These are phyloP conservation scores for Popillia japonica DNA, from an alignment of 1,140 invertebrate genomes.

Conservation along the genomic window DNA sequence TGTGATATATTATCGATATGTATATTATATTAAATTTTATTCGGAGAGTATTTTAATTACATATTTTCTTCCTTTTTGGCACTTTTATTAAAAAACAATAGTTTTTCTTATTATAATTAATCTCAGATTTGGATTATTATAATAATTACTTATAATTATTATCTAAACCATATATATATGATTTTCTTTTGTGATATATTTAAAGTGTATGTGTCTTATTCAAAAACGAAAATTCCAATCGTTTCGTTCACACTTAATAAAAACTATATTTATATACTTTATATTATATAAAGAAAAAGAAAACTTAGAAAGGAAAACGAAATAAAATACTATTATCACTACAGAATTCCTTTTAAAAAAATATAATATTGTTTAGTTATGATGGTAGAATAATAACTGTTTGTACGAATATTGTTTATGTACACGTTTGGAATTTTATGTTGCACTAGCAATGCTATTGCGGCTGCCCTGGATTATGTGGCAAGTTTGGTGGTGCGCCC, in stretches of 20 bases:
- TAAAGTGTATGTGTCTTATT: not conserved
- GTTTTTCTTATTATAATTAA: not conserved
- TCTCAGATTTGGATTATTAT: not conserved
- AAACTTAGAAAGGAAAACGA: conserved; percentile 45
- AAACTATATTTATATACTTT: conserved; percentile 1
- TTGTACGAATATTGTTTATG: conserved; percentile 55
- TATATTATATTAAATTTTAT: conserved; percentile 4
- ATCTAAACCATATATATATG: conserved; percentile 23
- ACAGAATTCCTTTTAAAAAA: conserved; percentile 58
- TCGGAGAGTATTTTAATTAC: not conserved
- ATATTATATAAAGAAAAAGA: conserved; percentile 18
- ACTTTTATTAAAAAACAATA: conserved; percentile 8
- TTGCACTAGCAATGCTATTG: conserved; percentile 60
- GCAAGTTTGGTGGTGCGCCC: conserved; percentile 60
- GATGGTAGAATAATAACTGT: conserved; percentile 46
- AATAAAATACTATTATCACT: conserved; percentile 52
- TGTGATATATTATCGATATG: conserved; percentile 10
- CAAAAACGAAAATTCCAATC: conserved; percentile 1
- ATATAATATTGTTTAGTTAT: conserved; percentile 56
- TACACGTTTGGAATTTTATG: conserved; percentile 52
- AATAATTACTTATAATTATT: not conserved
- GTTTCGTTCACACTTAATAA: conserved; percentile 4
- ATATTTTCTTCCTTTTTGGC: not conserved
- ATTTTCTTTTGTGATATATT: not conserved
- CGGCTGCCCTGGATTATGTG: conserved; percentile 60